Evolutionary conservation across 2,797 vertebrate species (phyloP).

Genomic region (Peromyscus aztecus): DNA sequence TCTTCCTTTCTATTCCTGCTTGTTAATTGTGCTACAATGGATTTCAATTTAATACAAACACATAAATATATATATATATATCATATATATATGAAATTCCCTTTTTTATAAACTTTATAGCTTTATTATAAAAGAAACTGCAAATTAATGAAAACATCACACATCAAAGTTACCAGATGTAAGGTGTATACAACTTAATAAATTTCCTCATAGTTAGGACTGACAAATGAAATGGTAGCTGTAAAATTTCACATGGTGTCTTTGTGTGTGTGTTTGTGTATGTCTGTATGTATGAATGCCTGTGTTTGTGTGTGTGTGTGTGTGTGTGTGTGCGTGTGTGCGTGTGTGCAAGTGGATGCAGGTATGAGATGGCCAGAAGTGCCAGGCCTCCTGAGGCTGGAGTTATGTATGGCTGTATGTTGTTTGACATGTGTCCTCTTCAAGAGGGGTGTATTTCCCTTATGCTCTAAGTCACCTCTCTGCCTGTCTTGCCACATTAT

Average conservation of each 20-base stretch:
- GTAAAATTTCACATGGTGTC: not conserved
- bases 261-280: not conserved
- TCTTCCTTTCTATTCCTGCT: not conserved
- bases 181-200: not conserved
- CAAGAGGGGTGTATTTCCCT: not conserved
- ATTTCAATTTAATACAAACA: no score
- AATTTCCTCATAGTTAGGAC: not conserved
- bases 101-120: not conserved
- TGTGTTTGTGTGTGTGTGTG: no score
- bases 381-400: not conserved
- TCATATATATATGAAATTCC: not conserved
- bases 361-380: not conserved
- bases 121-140: not conserved
- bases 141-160: not conserved
- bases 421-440: not conserved
- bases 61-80: not conserved
- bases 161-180: no score
- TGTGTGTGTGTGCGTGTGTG: not conserved
- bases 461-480: not conserved
- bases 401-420: not conserved
- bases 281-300: not conserved
- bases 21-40: not conserved
- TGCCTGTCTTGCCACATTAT: not conserved
- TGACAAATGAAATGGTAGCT: not conserved
- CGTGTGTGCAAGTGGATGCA: not conserved